Evolutionary conservation across 2,888 invertebrate species (phyloP).

Genomic region (Trachelus tabidus): DNA sequence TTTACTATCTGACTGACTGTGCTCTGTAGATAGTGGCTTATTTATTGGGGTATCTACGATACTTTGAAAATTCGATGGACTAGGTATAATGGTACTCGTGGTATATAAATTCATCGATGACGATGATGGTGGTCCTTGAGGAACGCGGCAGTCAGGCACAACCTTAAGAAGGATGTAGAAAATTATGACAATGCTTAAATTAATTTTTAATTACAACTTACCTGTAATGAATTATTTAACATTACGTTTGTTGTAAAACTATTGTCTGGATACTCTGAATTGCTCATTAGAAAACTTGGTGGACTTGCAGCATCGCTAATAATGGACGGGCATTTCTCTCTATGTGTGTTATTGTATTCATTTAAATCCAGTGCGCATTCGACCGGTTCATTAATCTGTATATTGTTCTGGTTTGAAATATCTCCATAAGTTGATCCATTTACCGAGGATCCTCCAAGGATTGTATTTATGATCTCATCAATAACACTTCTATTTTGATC

Average conservation of each 20-base stretch:
- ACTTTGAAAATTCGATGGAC: constrained; percentile 45
- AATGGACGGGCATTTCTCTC: too few species aligned
- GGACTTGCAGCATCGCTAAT: neutral
- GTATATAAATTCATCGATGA: constrained; percentile 49
- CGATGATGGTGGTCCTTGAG: constrained; percentile 38
- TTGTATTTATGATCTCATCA: neutral
- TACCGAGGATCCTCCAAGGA: too few species aligned
- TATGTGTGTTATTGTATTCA: too few species aligned
- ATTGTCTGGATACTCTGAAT: neutral
- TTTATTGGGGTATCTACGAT: constrained; percentile 36
- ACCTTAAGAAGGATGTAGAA: neutral
- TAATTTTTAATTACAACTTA: neutral
- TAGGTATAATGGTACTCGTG: constrained; percentile 39
- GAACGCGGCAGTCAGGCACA: constrained; percentile 18
- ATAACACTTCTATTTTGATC: neutral
- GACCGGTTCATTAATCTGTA: too few species aligned
- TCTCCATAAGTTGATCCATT: neutral
- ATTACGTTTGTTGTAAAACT: too few species aligned
- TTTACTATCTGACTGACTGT: constrained; percentile 18
- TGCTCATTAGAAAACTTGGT: neutral
- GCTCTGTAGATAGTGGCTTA: constrained; percentile 36
- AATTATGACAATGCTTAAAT: neutral
- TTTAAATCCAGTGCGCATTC: too few species aligned
- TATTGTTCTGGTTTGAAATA: too few species aligned
- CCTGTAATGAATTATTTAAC: neutral